Percentiles rank a stretch among this genome's conserved stretches.
These are phyloP conservation scores for Machimus rusticus DNA, from an alignment of 2,888 invertebrate genomes.

Conservation along the genomic window DNA sequence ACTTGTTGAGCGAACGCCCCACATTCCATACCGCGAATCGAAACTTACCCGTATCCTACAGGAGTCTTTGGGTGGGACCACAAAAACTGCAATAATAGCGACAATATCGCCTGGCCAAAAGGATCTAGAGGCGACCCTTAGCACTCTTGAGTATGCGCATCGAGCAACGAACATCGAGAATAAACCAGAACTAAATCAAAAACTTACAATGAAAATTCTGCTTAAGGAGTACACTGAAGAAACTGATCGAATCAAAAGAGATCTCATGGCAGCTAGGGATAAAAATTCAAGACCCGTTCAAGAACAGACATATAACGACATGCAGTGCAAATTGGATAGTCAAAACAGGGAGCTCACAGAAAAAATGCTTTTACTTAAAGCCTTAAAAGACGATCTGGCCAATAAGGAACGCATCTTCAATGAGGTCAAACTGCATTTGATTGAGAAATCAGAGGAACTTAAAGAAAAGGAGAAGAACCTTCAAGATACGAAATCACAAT, in stretches of 20 bases:
- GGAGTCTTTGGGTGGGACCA: constrained; percentile 95
- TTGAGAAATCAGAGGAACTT: constrained; percentile 64
- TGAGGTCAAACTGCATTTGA: constrained; percentile 64
- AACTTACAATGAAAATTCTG: constrained; percentile 81
- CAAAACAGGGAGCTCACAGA: constrained; percentile 75
- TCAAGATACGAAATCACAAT: constrained; percentile 63
- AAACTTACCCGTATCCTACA: constrained; percentile 94
- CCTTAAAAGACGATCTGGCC: constrained; percentile 72
- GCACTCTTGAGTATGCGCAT: constrained; percentile 94
- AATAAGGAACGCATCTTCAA: constrained; percentile 68
- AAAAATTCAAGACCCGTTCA: constrained; percentile 88
- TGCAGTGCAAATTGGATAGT: constrained; percentile 71
- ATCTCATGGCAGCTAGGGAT: constrained; percentile 85
- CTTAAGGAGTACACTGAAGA: constrained; percentile 88
- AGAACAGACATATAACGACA: constrained; percentile 80
- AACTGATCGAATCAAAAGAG: constrained; percentile 85
- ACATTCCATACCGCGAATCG: constrained; percentile 96
- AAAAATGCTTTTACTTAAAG: constrained; percentile 71
- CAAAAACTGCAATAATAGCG: constrained; percentile 97
- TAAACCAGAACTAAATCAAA: constrained; percentile 93
- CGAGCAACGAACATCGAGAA: constrained; percentile 91
- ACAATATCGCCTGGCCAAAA: constrained; percentile 90
- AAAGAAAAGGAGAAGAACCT: constrained; percentile 65
- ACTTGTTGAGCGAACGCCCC: constrained; percentile 88
- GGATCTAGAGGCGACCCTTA: constrained; percentile 91